phyloP scores from a whole-genome alignment of 2,888 invertebrate genomes.

The Gastrophysa polygoni region DNA sequence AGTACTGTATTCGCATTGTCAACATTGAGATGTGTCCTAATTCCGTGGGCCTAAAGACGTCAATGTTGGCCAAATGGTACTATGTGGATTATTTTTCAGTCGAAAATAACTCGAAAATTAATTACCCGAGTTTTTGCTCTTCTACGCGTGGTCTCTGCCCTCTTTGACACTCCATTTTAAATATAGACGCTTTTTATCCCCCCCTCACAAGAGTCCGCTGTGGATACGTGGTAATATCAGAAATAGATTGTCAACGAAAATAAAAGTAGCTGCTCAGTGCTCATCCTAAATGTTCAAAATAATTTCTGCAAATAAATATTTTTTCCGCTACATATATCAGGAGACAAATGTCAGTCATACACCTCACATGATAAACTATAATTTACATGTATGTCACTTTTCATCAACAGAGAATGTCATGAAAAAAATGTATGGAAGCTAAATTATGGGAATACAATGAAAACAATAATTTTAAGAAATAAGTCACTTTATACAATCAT shows the following conservation, averaged over 20 bases:
- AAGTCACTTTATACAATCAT: too few species aligned
- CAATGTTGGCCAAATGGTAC: slow-evolving; percentile 43
- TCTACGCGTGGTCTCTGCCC: slow-evolving; percentile 44
- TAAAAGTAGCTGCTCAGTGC: slow-evolving; percentile 19
- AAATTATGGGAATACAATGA: too few species aligned
- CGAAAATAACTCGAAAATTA: slow-evolving; percentile 51
- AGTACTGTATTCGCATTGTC: too few species aligned
- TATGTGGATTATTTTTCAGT: slow-evolving; percentile 48
- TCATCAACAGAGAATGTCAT: too few species aligned
- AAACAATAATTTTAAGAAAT: too few species aligned
- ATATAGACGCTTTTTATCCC: slow-evolving; percentile 48
- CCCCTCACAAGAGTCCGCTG: slow-evolving; percentile 31
- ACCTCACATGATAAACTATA: too few species aligned
- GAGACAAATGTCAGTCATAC: too few species aligned
- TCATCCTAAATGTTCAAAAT: slow-evolving; percentile 19
- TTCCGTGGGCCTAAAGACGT: slow-evolving; percentile 40
- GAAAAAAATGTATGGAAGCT: too few species aligned
- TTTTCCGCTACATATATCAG: too few species aligned
- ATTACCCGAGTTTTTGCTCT: slow-evolving; percentile 47
- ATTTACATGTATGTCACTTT: too few species aligned
- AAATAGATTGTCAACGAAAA: slow-evolving; percentile 29
- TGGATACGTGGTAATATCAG: slow-evolving; percentile 22
- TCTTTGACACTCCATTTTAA: slow-evolving; percentile 52
- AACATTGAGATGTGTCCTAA: neutral
- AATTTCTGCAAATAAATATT: slow-evolving; percentile 11